Base-by-base conservation (phyloP, 2,113 vertebrate species). In the Chitala chitala region DNA sequence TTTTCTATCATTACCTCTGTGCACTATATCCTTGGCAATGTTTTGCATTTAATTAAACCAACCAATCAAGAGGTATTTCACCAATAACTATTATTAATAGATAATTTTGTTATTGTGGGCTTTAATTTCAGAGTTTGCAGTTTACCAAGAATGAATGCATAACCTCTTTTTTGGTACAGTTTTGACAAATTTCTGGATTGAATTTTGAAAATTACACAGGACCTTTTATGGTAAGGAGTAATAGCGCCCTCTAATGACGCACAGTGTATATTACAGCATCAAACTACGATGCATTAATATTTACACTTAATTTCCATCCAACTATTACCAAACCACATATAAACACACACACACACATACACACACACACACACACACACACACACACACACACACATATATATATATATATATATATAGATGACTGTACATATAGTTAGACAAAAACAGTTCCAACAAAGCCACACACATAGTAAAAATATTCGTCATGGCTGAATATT, bases 401-500 rank as follows among this genome's bases (percentile, higher is more conserved):
- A 56, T 56, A 46, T 24, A 73, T 58, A 48, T 58, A 29, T 20
- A n/a, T n/a, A n/a, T n/a, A n/a, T n/a, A n/a, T n/a, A n/a, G n/a
- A n/a, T n/a, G n/a, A n/a, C n/a, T n/a, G 79, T 79, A 83, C 78
- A 51, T 17, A 51, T 73, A 71, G 75, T 51, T 51, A 15, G 12
- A 51, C 8, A 51, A 51, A 10, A 51, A 1, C 48, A n/a, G n/a
- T n/a, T n/a, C n/a, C n/a, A n/a, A n/a, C n/a, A n/a, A n/a, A n/a
- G n/a, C n/a, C n/a, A n/a, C n/a, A n/a, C n/a, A n/a, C n/a, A n/a
- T n/a, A n/a, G n/a, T n/a, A n/a, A 9, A 51, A 51, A 9, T 15
- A 51, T 51, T 51, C 12, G 48, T 2, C 8, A 51, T 51, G 55
- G n/a, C n/a, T n/a, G n/a, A n/a, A n/a, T n/a, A n/a, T n/a, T n/a